A percentile compares a stretch with the other conserved stretches of the same genome.
Conservation (phyloP, 2,888 invertebrate genomes). For the Brachypalpus laphriformis region DNA sequence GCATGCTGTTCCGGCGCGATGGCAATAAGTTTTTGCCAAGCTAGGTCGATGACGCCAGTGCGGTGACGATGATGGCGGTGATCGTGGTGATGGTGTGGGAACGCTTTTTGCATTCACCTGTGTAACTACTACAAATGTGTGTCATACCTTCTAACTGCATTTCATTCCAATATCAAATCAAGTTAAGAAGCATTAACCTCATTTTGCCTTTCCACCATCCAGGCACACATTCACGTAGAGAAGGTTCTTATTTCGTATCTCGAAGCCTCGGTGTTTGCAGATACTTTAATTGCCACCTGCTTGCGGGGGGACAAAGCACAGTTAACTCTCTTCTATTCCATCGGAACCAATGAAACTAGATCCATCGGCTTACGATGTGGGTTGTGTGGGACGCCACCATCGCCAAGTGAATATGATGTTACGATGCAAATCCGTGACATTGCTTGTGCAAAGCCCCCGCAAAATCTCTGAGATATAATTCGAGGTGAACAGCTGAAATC, state of each 20-base stretch:
- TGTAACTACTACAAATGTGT: slow-evolving; percentile 27
- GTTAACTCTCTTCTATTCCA: slow-evolving; percentile 16
- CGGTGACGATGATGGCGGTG: slow-evolving; percentile 19
- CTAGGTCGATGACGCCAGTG: neutral
- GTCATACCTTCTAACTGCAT: slow-evolving; percentile 64
- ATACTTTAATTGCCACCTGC: slow-evolving; percentile 53
- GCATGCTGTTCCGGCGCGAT: slow-evolving; percentile 21
- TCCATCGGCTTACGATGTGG: slow-evolving; percentile 29
- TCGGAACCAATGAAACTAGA: slow-evolving; percentile 38
- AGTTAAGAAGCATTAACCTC: slow-evolving; percentile 61
- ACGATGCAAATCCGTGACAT: slow-evolving; percentile 65
- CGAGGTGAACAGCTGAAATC: slow-evolving; percentile 16
- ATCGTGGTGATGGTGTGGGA: slow-evolving; percentile 7
- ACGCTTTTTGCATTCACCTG: slow-evolving; percentile 28
- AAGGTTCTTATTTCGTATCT: neutral
- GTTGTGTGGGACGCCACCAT: slow-evolving; percentile 18
- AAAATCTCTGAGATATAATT: slow-evolving; percentile 23
- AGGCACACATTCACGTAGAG: neutral
- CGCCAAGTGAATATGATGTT: slow-evolving; percentile 14
- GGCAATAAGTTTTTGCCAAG: neutral
- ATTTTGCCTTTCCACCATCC: slow-evolving; percentile 15
- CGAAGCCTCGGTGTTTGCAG: slow-evolving; percentile 18
- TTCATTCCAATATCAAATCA: slow-evolving; percentile 56
- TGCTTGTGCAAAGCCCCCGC: slow-evolving; percentile 54
- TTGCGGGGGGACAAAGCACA: slow-evolving; percentile 3